Evolutionary conservation across 2,113 vertebrate genomes (phyloP), one percentile per base, ranked within the genome.

Genomic region (Fulmarus glacialis): DNA sequence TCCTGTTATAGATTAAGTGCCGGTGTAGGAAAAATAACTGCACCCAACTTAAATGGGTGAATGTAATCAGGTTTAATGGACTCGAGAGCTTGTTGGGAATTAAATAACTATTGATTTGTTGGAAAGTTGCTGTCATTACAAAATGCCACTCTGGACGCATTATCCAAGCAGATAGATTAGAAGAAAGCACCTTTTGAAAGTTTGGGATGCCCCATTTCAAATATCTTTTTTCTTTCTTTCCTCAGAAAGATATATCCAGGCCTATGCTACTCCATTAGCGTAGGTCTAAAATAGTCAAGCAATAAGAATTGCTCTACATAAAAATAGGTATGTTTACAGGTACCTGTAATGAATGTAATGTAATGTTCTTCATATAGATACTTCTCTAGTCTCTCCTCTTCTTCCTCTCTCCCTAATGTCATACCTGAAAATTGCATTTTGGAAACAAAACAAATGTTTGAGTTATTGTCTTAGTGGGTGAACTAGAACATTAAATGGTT

Each of bases 21-120:
- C 94, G 98, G 98, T 98, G 98, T 98, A 98, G 98, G 98, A 99
- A 98, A 99, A 99, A 99, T 99, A 99, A 99, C 98, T 98, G 99
- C 98, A 98, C 98, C 98, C 98, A 98, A 98, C 98, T 98, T 98
- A 99, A 99, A 99, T 98, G 99, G 99, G 98, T 98, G 99, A 99
- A 99, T 98, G 98, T 99, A 99, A 99, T 99, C 99, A 99, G 99
- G 98, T 99, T 99, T 99, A 99, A 99, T 99, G 99, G 99, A 99
- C 99, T 99, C 89, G 90, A 98, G 98, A 99, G 99, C 99, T 99
- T 98, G 98, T 99, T 99, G 99, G 98, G 99, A 99, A 99, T 99
- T 99, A 99, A 99, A 99, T 99, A 99, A 99, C 98, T 99, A 99
- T 99, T 98, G 99, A 99, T 99, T 99, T 98, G 98, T 98, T 98